Evolutionary conservation across 2,888 invertebrate species (phyloP).

Genomic region (Ichneumoninae sp.): DNA sequence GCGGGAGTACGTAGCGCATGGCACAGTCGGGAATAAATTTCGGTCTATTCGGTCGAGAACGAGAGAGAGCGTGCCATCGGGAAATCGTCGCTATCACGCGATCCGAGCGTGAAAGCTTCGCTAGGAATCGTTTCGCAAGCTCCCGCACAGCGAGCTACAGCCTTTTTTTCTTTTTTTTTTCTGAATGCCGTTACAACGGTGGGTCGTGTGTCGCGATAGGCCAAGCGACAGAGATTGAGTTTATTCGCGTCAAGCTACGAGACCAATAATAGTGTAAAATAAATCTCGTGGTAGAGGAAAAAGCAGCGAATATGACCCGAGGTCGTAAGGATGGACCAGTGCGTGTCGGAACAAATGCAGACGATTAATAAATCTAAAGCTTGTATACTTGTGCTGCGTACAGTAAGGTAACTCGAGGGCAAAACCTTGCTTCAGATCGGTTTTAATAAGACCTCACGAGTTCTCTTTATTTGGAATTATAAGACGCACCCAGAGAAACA

Average conservation of each 20-base stretch:
- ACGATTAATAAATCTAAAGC: neutral
- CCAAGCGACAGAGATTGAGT: constrained; percentile 45
- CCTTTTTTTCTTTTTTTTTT: constrained; percentile 16
- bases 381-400: too few relatives aligned
- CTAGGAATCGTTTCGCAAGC: constrained; percentile 62
- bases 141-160: constrained; percentile 1
- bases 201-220: constrained; percentile 21
- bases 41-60: constrained; percentile 61
- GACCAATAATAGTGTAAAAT: constrained; percentile 36
- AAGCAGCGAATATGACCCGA: neutral
- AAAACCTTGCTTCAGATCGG: too few relatives aligned
- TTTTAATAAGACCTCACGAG: too few relatives aligned
- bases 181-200: constrained; percentile 31
- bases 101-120: constrained; percentile 60
- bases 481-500: too few relatives aligned
- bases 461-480: too few relatives aligned
- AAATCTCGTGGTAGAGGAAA: neutral
- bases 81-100: constrained; percentile 67
- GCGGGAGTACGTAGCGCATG: neutral
- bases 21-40: constrained; percentile 61
- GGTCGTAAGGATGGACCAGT: too few relatives aligned
- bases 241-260: constrained; percentile 38
- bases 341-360: too few relatives aligned
- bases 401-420: too few relatives aligned
- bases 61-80: constrained; percentile 58